phyloP scores from a whole-genome alignment of 2,888 invertebrate genomes.

The Lobophora halterata region DNA sequence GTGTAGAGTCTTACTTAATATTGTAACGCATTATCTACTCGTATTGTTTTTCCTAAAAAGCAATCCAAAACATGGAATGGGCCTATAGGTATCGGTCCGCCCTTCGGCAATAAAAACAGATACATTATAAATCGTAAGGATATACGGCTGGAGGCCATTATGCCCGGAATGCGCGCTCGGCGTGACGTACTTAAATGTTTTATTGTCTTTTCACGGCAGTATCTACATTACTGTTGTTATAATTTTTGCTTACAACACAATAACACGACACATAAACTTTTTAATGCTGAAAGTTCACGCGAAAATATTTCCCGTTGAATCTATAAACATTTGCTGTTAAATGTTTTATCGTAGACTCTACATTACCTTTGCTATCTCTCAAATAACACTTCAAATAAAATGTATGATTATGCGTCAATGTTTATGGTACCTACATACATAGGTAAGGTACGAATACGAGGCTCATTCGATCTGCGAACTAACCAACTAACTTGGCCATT shows the following conservation, averaged over 20 bases:
- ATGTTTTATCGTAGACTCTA: constrained; percentile 18
- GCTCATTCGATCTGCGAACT: not conserved
- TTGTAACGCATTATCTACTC: too few relatives aligned
- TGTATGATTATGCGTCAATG: too few relatives aligned
- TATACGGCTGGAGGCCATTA: constrained; percentile 62
- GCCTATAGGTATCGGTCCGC: constrained; percentile 35
- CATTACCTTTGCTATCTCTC: too few relatives aligned
- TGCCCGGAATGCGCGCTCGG: constrained; percentile 55
- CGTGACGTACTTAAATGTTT: constrained; percentile 71
- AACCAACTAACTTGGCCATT: constrained; percentile 14
- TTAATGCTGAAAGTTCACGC: constrained; percentile 40
- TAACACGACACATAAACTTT: constrained; percentile 44
- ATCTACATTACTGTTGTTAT: constrained; percentile 62
- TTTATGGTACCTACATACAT: too few relatives aligned
- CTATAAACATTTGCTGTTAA: constrained; percentile 27
- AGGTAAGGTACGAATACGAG: not conserved
- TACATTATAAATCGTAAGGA: constrained; percentile 72
- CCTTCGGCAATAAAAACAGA: constrained; percentile 69
- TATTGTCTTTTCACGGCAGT: constrained; percentile 68
- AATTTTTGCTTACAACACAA: constrained; percentile 57
- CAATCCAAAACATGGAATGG: constrained; percentile 14
- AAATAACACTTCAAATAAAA: too few relatives aligned
- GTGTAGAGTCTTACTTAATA: too few relatives aligned
- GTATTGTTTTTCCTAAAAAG: constrained; percentile 13
- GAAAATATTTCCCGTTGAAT: constrained; percentile 38